A percentile compares a stretch with the other conserved stretches of the same genome.
phyloP scores from a whole-genome alignment of 2,888 invertebrate species.

The Drosophila siamana region DNA sequence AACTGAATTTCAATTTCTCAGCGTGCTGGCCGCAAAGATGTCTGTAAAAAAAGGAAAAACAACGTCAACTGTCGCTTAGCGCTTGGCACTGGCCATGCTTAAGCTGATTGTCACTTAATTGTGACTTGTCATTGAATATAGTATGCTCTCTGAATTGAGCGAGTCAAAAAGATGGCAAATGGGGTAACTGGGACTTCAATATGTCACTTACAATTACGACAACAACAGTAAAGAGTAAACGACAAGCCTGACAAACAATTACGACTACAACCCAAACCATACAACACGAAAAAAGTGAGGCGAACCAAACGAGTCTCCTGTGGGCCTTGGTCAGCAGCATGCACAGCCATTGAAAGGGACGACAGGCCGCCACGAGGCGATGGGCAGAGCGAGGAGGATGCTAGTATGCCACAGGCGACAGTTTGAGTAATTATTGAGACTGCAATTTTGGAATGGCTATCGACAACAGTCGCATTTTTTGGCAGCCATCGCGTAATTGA shows the following conservation, averaged over 20 bases:
- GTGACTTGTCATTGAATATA: conserved; percentile 43
- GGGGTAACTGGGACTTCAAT: conserved; percentile 58
- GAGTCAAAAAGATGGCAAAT: conserved; percentile 15
- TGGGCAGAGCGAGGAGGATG: conserved; percentile 2
- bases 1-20: conserved; percentile 63
- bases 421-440: conserved; percentile 79
- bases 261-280: conserved; percentile 42
- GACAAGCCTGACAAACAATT: conserved; percentile 78
- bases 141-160: background rate
- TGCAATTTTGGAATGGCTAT: conserved; percentile 65
- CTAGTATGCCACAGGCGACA: conserved; percentile 71
- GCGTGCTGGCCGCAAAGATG: conserved; percentile 43
- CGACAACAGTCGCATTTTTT: conserved; percentile 54
- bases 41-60: conserved; percentile 48
- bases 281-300: conserved; percentile 4
- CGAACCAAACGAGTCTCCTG: conserved; percentile 50
- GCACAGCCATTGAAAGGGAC: conserved; percentile 17
- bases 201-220: conserved; percentile 73
- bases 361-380: background rate
- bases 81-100: conserved; percentile 19
- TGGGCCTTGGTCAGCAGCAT: conserved; percentile 45
- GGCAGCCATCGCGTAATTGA: conserved; percentile 75
- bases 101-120: conserved; percentile 72
- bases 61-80: conserved; percentile 40
- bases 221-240: conserved; percentile 42